Percentiles rank a stretch among this genome's conserved stretches.
Evolutionary conservation across 2,888 invertebrate species (phyloP).

Genomic region (Chrysomela aeneicollis): DNA sequence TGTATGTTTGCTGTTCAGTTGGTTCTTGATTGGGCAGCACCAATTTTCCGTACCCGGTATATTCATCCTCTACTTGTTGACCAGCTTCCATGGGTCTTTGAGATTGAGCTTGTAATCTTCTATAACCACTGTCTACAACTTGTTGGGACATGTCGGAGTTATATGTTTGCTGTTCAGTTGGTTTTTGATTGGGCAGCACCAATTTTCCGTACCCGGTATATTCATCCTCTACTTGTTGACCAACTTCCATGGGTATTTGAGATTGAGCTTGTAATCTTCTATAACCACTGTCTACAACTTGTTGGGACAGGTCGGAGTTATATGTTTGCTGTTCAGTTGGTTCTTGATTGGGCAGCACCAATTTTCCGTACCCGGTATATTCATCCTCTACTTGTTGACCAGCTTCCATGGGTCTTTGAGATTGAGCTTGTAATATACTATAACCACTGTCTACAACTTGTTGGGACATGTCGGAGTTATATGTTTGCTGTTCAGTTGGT

Average conservation of each 20-base stretch:
- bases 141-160: constrained; percentile 28
- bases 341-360: constrained; percentile 17
- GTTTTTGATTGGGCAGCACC: constrained; percentile 18
- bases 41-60: neutral
- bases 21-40: too few species aligned
- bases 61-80: constrained; percentile 16
- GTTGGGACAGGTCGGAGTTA: constrained; percentile 42
- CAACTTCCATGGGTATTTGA: neutral
- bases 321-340: constrained; percentile 25
- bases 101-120: constrained; percentile 32
- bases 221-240: constrained; percentile 15
- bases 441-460: constrained; percentile 32
- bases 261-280: constrained; percentile 31
- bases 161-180: constrained; percentile 25
- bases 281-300: constrained; percentile 31
- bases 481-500: constrained; percentile 24
- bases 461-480: constrained; percentile 42
- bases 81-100: constrained; percentile 9
- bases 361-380: neutral
- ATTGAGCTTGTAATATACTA: constrained; percentile 16
- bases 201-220: constrained; percentile 17
- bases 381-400: constrained; percentile 30
- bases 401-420: too few species aligned
- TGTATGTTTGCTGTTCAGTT: neutral
- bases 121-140: constrained; percentile 35